Evolutionary conservation across 2,797 vertebrate species (phyloP), one percentile per base, ranked within the genome.

Genomic region (Potorous gilbertii): DNA sequence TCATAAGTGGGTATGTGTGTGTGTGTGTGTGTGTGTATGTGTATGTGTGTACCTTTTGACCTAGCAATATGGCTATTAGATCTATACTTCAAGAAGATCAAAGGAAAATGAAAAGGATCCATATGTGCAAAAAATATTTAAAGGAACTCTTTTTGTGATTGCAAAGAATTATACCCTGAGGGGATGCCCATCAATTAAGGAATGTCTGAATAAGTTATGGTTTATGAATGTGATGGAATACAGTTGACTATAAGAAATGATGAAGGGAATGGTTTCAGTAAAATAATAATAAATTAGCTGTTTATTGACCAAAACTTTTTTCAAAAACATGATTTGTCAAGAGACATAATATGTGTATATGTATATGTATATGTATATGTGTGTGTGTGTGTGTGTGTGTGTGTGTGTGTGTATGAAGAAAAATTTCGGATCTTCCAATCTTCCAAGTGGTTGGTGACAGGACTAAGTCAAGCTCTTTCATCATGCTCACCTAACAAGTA

Each of bases 401-500:
- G 50, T 52, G 50, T 52, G 50, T 52, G 50, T 52, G 50, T 52
- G 3, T 3, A 52, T 52, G 50, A 56, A 56, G 24, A 56, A 93
- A 74, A 55, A 91, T 0, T 0, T 55, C 89, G 94, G 52, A 52
- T 90, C 81, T 34, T 6, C 52, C 52, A 6, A 52, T 52, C 50
- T 50, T 59, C 18, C 0, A 24, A 87, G 91, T 0, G 0, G 54
- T 93, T 92, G 97, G 94, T 96, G 74, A 95, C 91, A 95, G 95
- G 94, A 97, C 31, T 55, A 94, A 94, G 95, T 97, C 24, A 96
- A 96, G 95, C 0, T 40, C 97, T 96, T 95, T 55, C 94, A 92
- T 95, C 97, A 96, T 0, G n/a, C 97, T 97, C 97, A 94, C 96
- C 97, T 96, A 97, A 96, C 96, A 94, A 97, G 97, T 96, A 97